Evolutionary conservation across 1,140 invertebrate species (phyloP).

Genomic region (Tetragnatha versicolor): DNA sequence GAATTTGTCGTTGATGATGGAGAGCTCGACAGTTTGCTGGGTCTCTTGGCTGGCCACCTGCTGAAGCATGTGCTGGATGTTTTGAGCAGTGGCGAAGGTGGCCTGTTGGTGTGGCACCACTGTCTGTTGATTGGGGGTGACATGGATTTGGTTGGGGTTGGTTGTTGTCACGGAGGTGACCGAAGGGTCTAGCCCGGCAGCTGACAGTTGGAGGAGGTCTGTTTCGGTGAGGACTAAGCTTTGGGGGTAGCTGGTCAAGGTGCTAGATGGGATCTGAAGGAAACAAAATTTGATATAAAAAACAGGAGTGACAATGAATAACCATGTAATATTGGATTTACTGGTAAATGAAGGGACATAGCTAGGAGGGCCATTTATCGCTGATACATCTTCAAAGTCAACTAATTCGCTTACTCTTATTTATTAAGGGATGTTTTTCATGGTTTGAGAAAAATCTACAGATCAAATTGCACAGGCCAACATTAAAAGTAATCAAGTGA

Average conservation of each 20-base stretch:
- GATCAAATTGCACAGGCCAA: no score
- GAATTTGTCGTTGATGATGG: slow-evolving; percentile 47
- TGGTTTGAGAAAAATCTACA: no score
- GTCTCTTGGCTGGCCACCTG: slow-evolving; percentile 14
- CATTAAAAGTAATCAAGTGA: no score
- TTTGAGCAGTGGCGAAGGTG: not conserved
- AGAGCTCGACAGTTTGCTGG: slow-evolving; percentile 38
- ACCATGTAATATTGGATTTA: no score
- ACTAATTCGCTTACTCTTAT: no score
- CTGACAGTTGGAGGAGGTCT: slow-evolving; percentile 31
- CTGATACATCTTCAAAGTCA: no score
- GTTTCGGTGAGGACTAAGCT: slow-evolving; percentile 40
- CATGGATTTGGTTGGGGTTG: not conserved
- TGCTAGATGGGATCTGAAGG: slow-evolving; percentile 30
- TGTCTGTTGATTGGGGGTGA: not conserved
- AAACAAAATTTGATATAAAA: no score
- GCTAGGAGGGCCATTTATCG: no score
- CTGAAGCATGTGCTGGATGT: slow-evolving; percentile 30
- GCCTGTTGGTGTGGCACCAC: not conserved
- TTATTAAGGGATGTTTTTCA: no score
- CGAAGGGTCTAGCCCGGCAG: slow-evolving; percentile 17
- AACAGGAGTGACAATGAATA: no score
- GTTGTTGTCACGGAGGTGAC: slow-evolving; percentile 4
- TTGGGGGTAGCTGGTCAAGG: slow-evolving; percentile 23
- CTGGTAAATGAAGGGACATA: no score